Evolutionary conservation across 2,888 invertebrate genomes (phyloP), one percentile per base, ranked within the genome.

Genomic region (Mellilla xanthometata): DNA sequence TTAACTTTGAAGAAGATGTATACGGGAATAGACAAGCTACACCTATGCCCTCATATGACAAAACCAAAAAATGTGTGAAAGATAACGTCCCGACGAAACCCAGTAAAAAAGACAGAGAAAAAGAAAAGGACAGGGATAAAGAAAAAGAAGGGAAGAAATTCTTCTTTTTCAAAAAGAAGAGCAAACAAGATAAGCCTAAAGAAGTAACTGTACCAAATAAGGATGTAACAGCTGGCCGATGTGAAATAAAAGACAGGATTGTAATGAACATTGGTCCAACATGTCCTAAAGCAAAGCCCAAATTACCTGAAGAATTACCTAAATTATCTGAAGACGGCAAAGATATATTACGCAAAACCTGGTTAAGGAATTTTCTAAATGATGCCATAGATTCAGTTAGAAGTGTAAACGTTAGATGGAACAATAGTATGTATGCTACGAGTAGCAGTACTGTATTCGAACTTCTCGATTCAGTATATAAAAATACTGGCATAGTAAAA

Each of bases 371-470:
- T 36, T 82, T 68, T 42, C 51, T 84, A 19, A 62, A 68, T 2
- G 67, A 58, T 10, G 52, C 64, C 5, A 69, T 67, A 39, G 80
- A 81, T 24, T 76, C 83, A 2, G 65, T 58, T 31, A 72, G 76
- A 12, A 82, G 76, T 47, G 73, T 82, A 1, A 68, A 77, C 52
- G 58, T 85, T 0, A 66, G 82, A 56, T 86, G 85, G 85, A 79
- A 80, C 13, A 85, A 82, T 34, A 78, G 72, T 38, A 72, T 62
- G 32, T 83, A 79, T 33, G 57, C 67, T 0, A 72, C 75, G 28
- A 82, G 82, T 41, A 85, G 83, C 26, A 81, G 78, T 41, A 83
- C 82, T 4, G 63, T 81, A 12, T 76, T 81, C 13, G 76, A 81
- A 54, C 54, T 83, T 0, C 72, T 80, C 58, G 79, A 81, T 35